Base-by-base conservation (phyloP, 2,797 vertebrate species). In the Selene dorsalis region DNA sequence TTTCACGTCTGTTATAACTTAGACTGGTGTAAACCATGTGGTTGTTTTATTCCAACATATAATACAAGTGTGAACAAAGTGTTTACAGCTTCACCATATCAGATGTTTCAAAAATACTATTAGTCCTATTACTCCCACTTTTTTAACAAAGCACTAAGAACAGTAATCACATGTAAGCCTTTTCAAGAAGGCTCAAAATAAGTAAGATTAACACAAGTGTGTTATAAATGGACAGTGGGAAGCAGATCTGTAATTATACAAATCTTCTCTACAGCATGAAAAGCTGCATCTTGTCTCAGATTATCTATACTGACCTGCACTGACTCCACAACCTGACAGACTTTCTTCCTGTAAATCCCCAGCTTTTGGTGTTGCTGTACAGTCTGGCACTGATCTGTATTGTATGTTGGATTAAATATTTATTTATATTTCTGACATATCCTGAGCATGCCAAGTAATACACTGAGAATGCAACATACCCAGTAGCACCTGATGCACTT, bases 401-500 rank as follows among this genome's bases (percentile, higher is more conserved):
- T 41, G 20, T 60, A 22, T 60, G 35, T 32, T 63, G 3, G 20
- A 47, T 24, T 20, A 39, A 18, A 43, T 8, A 22, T 18, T 16
- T 3, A 32, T 10, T 39, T 13, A n/a, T 4, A 24, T 22, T 12
- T 24, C 2, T 26, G 8, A 38, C n/a, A 43, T 24, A 14, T 56
- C 48, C 28, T 66, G 32, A 47, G 9, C 32, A 48, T 41, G 12
- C 12, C 32, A 35, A 35, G 32, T 35, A 38, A 38, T 38, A 38
- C 35, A 38, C 2, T 30, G 30, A 38, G 8, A 38, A 38, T 45
- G 24, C 32, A 47, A 78, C 26, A 39, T 32, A 32, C 0, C n/a
- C 22, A 63, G 57, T 65, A 62, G 56, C 56, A 60, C 56, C 9
- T 35, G 39, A 24, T 2, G 30, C 60, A 65, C 63, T 59, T 59